Evolutionary conservation across 2,888 invertebrate species (phyloP), one percentile per base, ranked within the genome.

Genomic region (Synanthedon tipuliformis): DNA sequence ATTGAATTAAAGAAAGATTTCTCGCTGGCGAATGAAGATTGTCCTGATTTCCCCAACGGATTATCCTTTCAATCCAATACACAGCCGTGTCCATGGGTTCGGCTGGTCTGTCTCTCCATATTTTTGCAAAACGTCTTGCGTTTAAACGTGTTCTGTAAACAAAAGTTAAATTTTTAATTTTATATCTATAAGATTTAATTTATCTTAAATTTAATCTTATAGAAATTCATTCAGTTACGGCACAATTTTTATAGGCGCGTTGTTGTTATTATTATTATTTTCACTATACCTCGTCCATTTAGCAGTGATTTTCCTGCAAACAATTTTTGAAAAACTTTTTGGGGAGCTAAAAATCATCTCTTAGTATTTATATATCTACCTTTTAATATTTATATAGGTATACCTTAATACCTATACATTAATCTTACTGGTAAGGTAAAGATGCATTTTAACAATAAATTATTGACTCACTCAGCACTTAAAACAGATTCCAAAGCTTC

Each of bases 1-100:
- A 62, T 59, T 84, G 73, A 57, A 77, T 69, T 58, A 75, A 70
- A 1, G 71, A 69, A 4, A 85, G 65, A 53, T 86, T 71, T 51
- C 76, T 70, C 1, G 83, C 66, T 1, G 64, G 51, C 0, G 82
- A 73, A 59, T 81, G 72, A 0, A 85, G 66, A 1, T 71, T 74
- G 13, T 80, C 75, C 1, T 61, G 58, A 51, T 68, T 61, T 0
- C 87, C 84, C 84, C 86, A 87, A 16, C 85, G 69, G 41, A 89
- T 70, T 23, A 89, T 82, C 55, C 90, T 76, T 57, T 90, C 90
- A 40, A 88, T 81, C 83, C 89, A 89, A 78, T 89, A 91, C 1
- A 90, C 75, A 0, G 90, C 90, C 1, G 87, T 89, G 53, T 89
- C 87, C 27, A 90, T 57, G 0, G 90, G 90, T 5, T 83, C 69